Conservation (phyloP, 2,797 vertebrate species). For the Spinus pinus region DNA sequence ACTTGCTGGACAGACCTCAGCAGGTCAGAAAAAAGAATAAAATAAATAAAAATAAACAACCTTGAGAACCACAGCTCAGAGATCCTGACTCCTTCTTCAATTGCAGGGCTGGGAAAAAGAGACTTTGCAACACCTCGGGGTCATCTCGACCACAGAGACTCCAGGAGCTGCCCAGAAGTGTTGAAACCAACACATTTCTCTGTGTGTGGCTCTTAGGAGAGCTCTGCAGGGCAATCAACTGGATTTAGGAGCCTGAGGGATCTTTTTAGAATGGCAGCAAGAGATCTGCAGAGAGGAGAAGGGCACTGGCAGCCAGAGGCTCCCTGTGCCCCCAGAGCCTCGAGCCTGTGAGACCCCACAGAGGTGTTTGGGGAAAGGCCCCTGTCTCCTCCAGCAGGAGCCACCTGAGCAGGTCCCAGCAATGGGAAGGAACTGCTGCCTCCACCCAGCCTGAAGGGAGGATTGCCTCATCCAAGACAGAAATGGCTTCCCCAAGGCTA, state of each 20-base stretch:
- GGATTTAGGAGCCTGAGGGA: background rate
- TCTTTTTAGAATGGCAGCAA: background rate
- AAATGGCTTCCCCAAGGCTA: background rate
- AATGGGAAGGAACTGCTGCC: rapidly evolving
- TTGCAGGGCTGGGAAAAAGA: too few species aligned
- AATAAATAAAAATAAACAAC: too few species aligned
- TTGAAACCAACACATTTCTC: background rate
- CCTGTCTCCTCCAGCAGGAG: rapidly evolving
- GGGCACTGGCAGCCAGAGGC: rapidly evolving
- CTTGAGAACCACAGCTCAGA: too few species aligned
- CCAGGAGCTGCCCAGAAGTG: background rate
- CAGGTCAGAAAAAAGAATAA: too few species aligned
- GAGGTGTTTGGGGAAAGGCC: background rate
- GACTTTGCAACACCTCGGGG: too few species aligned
- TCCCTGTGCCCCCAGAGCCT: background rate
- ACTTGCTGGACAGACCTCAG: too few species aligned
- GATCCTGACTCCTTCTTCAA: too few species aligned
- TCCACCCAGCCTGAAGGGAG: background rate
- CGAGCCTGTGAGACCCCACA: rapidly evolving
- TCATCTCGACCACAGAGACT: too few species aligned
- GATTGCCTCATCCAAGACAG: background rate
- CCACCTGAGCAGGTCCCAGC: rapidly evolving
- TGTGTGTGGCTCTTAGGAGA: rapidly evolving
- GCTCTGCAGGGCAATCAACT: background rate
- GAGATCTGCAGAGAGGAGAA: background rate